A percentile compares a stretch with the other conserved stretches of the same genome.
phyloP scores from a whole-genome alignment of 1,140 invertebrate species.

The Drosophila erecta region DNA sequence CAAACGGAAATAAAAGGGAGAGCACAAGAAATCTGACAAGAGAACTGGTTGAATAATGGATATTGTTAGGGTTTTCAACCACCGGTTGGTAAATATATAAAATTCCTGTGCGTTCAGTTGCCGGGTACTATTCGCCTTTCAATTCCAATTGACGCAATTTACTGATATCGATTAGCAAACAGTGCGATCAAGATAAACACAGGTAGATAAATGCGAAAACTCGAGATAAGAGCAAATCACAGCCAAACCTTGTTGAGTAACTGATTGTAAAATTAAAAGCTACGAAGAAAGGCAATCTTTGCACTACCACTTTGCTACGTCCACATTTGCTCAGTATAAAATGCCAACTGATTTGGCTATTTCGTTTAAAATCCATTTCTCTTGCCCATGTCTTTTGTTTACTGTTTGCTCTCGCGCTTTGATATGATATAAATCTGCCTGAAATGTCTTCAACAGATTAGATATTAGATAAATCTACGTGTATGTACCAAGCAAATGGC shows the following conservation, averaged over 20 bases:
- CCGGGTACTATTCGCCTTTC: background rate
- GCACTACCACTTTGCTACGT: conserved; percentile 20
- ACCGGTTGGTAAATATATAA: conserved; percentile 5
- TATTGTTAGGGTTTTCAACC: background rate
- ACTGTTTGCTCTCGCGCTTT: conserved; percentile 34
- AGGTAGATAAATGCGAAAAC: background rate
- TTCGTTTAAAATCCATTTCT: conserved; percentile 5
- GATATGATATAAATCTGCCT: conserved; percentile 71
- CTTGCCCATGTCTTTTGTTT: conserved; percentile 42
- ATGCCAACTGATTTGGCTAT: conserved; percentile 50
- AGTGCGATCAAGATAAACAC: conserved; percentile 26
- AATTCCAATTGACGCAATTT: conserved; percentile 41
- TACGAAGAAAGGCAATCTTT: conserved; percentile 15
- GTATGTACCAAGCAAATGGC: conserved; percentile 34
- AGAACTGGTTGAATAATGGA: conserved; percentile 2
- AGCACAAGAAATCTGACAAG: conserved; percentile 8
- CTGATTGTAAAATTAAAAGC: conserved; percentile 10
- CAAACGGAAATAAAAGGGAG: conserved; percentile 23
- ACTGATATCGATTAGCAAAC: conserved; percentile 34
- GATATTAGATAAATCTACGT: conserved; percentile 46
- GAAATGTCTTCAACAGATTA: conserved; percentile 58
- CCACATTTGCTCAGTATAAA: conserved; percentile 50
- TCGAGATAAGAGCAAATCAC: conserved; percentile 22
- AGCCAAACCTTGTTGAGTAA: conserved; percentile 31
- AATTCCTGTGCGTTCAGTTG: background rate